A percentile compares a stretch with the other conserved stretches of the same genome.
These are phyloP conservation scores for Rhopalosiphum nymphaeae DNA, from an alignment of 2,888 invertebrate genomes.

Conservation along the genomic window DNA sequence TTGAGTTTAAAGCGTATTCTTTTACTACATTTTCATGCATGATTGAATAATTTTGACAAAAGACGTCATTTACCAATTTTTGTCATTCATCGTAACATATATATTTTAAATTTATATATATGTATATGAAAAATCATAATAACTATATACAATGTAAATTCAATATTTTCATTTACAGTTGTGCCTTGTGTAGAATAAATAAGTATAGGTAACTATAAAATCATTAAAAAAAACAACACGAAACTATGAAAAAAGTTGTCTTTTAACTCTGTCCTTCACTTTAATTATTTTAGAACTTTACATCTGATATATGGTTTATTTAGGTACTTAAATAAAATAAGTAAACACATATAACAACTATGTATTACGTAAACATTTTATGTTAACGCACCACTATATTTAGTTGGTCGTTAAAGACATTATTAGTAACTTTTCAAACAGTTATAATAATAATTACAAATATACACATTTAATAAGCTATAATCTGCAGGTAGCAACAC, in stretches of 20 bases:
- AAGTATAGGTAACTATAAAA: neutral
- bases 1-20: too few species aligned
- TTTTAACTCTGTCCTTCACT: neutral
- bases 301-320: neutral
- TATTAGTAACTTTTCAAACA: neutral
- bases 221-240: neutral
- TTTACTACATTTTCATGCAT: too few species aligned
- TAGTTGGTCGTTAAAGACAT: neutral
- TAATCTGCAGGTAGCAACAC: neutral
- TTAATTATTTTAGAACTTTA: neutral
- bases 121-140: too few species aligned
- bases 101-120: too few species aligned
- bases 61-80: too few species aligned
- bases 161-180: neutral
- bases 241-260: neutral
- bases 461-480: neutral
- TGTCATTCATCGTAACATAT: too few species aligned
- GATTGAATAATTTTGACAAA: too few species aligned
- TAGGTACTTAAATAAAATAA: neutral
- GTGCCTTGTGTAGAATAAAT: neutral
- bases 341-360: neutral
- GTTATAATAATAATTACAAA: too few species aligned
- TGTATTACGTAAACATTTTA: neutral
- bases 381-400: neutral
- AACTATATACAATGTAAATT: too few species aligned